A percentile compares a stretch with the other conserved stretches of the same genome.
phyloP scores from a whole-genome alignment of 2,888 invertebrate genomes.

The Ceriagrion tenellum region DNA sequence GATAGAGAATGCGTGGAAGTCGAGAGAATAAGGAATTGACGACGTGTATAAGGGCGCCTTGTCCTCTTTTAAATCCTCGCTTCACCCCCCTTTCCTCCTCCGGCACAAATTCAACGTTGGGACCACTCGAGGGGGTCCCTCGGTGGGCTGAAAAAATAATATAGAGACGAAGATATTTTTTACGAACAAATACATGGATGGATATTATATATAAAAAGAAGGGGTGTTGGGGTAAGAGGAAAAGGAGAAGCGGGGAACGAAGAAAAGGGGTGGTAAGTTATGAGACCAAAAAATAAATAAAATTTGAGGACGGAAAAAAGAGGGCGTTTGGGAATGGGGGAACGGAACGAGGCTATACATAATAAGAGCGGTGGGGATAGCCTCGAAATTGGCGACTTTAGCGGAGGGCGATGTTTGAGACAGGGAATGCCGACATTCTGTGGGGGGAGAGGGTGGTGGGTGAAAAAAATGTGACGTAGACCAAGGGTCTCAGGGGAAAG shows the following conservation, averaged over 20 bases:
- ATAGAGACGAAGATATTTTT: not conserved
- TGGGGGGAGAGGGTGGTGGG: not conserved
- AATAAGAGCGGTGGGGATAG: not conserved
- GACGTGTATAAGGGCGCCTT: not conserved
- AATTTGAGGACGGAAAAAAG: not conserved
- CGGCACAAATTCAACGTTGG: not conserved
- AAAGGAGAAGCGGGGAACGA: not conserved
- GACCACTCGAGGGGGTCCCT: too few relatives aligned
- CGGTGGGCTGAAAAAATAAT: not conserved
- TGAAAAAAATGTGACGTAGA: not conserved
- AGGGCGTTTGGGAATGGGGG: not conserved
- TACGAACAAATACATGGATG: not conserved
- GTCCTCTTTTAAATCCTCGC: not conserved
- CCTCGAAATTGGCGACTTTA: slow-evolving; percentile 17
- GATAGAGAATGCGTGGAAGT: not conserved
- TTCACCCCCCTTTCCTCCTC: not conserved
- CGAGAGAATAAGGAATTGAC: not conserved
- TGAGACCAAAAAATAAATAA: not conserved
- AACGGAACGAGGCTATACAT: not conserved
- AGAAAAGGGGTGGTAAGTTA: not conserved
- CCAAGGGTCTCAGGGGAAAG: not conserved
- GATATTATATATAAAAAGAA: not conserved
- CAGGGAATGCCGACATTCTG: not conserved
- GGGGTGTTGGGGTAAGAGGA: not conserved
- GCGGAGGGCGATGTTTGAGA: not conserved